Conservation (phyloP, 2,113 vertebrate species). For the Irena cyanogastra region DNA sequence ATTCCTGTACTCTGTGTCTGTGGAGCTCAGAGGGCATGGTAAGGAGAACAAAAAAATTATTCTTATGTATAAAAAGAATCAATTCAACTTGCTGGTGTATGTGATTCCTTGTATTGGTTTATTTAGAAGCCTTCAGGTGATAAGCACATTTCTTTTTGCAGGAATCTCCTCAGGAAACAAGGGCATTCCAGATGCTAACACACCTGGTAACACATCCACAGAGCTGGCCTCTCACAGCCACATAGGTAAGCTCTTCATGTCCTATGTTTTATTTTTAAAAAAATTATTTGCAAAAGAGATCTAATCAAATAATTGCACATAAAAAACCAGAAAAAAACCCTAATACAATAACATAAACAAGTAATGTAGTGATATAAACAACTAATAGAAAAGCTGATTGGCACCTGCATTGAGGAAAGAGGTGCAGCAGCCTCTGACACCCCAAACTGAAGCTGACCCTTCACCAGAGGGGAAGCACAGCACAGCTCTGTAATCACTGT, state of each 20-base stretch:
- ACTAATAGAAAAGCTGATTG: neutral
- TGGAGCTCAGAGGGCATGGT: neutral
- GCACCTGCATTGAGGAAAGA: neutral
- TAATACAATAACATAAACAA: neutral
- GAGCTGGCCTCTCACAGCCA: neutral
- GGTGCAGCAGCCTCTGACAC: neutral
- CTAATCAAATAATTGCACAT: neutral
- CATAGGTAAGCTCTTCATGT: neutral
- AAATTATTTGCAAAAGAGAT: neutral
- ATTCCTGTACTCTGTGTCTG: neutral
- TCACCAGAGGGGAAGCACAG: neutral
- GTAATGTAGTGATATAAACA: neutral
- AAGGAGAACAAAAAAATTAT: neutral
- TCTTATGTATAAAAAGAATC: neutral
- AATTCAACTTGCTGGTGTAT: neutral
- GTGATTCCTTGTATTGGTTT: neutral
- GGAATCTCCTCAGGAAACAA: neutral
- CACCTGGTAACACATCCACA: neutral
- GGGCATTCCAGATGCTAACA: neutral
- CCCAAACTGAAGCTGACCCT: neutral
- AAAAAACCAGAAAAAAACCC: neutral
- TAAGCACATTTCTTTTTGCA: neutral
- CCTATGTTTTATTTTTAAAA: neutral
- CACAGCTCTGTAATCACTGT: fast-evolving
- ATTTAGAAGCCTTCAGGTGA: neutral